A percentile compares a stretch with the other conserved stretches of the same genome.
Evolutionary conservation across 2,797 vertebrate species (phyloP).

Genomic region (Eospalax fontanierii): DNA sequence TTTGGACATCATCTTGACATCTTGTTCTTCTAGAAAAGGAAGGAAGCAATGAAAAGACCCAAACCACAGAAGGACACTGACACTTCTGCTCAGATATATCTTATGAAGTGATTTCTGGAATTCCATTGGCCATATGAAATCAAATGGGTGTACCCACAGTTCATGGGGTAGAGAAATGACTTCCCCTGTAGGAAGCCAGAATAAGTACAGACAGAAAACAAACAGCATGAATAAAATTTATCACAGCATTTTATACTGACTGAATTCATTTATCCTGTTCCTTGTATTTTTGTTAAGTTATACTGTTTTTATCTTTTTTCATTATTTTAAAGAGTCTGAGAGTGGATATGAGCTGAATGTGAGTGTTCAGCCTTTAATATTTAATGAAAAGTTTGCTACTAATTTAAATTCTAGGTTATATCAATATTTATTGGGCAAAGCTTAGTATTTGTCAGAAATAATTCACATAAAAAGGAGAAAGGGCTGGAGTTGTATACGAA

Average conservation of each 20-base stretch:
- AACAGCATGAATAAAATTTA: slow-evolving; percentile 33
- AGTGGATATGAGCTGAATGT: background rate
- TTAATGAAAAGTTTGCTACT: slow-evolving; percentile 22
- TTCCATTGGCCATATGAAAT: slow-evolving; percentile 37
- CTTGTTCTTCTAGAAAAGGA: slow-evolving; percentile 45
- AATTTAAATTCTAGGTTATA: slow-evolving; percentile 29
- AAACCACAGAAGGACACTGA: background rate
- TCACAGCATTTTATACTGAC: background rate
- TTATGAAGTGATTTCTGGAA: slow-evolving; percentile 6
- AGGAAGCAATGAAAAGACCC: slow-evolving; percentile 10
- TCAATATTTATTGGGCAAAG: background rate
- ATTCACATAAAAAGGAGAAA: background rate
- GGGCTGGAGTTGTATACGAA: too few relatives aligned
- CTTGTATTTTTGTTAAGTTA: slow-evolving; percentile 15
- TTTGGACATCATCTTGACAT: slow-evolving; percentile 12
- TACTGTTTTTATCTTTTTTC: slow-evolving; percentile 16
- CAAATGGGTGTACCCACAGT: background rate
- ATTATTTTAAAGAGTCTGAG: slow-evolving; percentile 16
- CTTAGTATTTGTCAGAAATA: slow-evolving; percentile 45
- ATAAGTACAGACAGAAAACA: background rate
- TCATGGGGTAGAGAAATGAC: background rate
- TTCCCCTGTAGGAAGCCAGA: background rate
- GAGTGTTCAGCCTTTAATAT: background rate
- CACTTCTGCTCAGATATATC: slow-evolving; percentile 11
- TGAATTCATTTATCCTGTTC: background rate